Evolutionary conservation across 2,113 vertebrate genomes (phyloP).

Genomic region (Lutjanus erythropterus): DNA sequence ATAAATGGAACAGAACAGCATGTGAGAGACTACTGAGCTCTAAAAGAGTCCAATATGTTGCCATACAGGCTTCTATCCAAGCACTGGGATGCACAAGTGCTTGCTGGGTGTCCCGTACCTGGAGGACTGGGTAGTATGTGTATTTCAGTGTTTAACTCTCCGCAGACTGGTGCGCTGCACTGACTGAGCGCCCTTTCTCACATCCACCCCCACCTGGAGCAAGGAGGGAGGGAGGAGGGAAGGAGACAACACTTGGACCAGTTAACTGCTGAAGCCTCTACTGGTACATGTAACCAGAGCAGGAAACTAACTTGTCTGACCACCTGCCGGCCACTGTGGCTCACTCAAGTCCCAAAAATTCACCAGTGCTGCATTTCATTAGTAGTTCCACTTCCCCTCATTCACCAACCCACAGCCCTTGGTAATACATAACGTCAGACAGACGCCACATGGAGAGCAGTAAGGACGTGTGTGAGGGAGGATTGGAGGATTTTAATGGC

Average conservation of each 20-base stretch:
- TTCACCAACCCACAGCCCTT: no score
- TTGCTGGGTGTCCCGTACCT: slow-evolving; percentile 80
- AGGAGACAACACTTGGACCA: slow-evolving; percentile 69
- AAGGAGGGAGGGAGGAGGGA: slow-evolving; percentile 75
- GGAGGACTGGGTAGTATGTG: slow-evolving; percentile 75
- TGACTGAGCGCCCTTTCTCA: slow-evolving; percentile 94
- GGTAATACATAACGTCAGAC: no score
- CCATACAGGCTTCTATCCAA: slow-evolving; percentile 52
- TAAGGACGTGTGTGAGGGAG: no score
- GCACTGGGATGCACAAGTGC: slow-evolving; percentile 74
- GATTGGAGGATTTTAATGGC: no score
- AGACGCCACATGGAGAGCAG: no score
- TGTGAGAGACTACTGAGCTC: slow-evolving; percentile 31
- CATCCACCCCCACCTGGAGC: slow-evolving; percentile 89
- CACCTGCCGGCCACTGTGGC: slow-evolving; percentile 7
- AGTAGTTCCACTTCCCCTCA: no score
- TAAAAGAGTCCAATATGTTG: slow-evolving; percentile 23
- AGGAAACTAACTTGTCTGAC: slow-evolving; percentile 56
- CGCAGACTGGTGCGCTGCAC: slow-evolving; percentile 94
- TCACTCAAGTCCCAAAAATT: slow-evolving; percentile 1
- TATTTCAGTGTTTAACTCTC: slow-evolving; percentile 94
- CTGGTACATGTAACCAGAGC: slow-evolving; percentile 43
- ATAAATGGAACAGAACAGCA: slow-evolving; percentile 34
- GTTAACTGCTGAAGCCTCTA: slow-evolving; percentile 59
- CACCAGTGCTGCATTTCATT: no score